These are phyloP conservation scores for Hycleus cichorii DNA, from an alignment of 1,140 invertebrate species.

Conservation along the genomic window DNA sequence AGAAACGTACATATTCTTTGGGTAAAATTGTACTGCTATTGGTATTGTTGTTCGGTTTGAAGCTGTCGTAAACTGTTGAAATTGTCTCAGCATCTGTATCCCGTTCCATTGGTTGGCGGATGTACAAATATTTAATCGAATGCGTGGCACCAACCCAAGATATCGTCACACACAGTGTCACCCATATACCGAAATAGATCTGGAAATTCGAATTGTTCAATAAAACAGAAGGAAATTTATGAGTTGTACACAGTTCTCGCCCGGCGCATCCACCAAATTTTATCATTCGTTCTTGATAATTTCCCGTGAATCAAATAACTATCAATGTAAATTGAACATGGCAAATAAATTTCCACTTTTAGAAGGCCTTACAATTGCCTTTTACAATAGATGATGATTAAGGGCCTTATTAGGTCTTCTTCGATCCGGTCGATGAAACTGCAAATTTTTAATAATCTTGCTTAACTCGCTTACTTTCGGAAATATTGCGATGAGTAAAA, in stretches of 20 bases:
- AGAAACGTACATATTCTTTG: slow-evolving; percentile 42
- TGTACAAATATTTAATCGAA: slow-evolving; percentile 78
- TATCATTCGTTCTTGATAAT: not conserved
- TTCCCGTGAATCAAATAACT: not conserved
- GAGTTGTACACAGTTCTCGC: not conserved
- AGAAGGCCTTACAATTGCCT: no score
- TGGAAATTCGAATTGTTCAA: slow-evolving; percentile 42
- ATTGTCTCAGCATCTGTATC: slow-evolving; percentile 35
- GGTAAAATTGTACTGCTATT: slow-evolving; percentile 39
- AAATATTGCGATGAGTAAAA: no score
- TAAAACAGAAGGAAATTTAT: not conserved
- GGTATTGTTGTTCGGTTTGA: slow-evolving; percentile 39
- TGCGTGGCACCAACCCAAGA: slow-evolving; percentile 87
- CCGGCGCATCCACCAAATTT: slow-evolving; percentile 11
- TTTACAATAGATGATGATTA: no score
- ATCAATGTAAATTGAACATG: not conserved
- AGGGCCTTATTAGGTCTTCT: no score
- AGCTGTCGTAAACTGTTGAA: slow-evolving; percentile 37
- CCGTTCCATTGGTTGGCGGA: slow-evolving; percentile 43
- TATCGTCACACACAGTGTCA: slow-evolving; percentile 72
- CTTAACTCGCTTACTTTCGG: no score
- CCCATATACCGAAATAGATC: slow-evolving; percentile 81
- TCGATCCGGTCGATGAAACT: no score
- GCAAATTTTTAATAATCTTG: no score
- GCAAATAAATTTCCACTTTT: not conserved